phyloP scores from a whole-genome alignment of 1,140 invertebrate species.

The Cepaea nemoralis region DNA sequence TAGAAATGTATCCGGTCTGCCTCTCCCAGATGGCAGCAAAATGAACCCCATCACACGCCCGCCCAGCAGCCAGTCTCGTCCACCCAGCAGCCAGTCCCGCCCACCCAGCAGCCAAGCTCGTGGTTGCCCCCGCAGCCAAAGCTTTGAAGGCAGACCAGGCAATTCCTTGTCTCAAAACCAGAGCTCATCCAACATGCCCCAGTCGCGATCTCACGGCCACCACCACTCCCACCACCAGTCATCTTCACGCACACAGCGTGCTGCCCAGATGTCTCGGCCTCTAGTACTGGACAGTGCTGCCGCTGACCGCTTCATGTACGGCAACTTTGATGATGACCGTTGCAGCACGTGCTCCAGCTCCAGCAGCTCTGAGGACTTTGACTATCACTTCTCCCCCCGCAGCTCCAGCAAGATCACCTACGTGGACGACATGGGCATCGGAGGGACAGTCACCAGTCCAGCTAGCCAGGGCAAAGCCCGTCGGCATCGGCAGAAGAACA shows the following conservation, averaged over 20 bases:
- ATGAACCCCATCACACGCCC: constrained; percentile 68
- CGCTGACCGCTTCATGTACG: constrained; percentile 38
- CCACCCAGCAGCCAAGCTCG: constrained; percentile 15
- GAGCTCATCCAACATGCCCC: neutral
- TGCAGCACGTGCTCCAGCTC: constrained; percentile 69
- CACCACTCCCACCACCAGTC: neutral
- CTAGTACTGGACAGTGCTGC: constrained; percentile 18
- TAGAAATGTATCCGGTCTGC: constrained; percentile 47
- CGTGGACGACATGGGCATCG: constrained; percentile 67
- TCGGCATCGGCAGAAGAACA: constrained; percentile 58
- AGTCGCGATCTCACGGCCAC: constrained; percentile 1
- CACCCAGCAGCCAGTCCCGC: constrained; percentile 41
- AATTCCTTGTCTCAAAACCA: neutral
- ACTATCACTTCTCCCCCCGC: constrained; percentile 56
- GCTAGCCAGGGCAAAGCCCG: constrained; percentile 43
- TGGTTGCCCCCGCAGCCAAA: constrained; percentile 63
- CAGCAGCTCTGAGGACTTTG: constrained; percentile 64
- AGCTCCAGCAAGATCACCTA: constrained; percentile 60
- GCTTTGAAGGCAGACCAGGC: constrained; percentile 63
- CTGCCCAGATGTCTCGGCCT: constrained; percentile 3
- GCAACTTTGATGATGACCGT: constrained; percentile 54
- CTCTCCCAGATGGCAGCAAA: constrained; percentile 60
- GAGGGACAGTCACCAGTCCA: constrained; percentile 41
- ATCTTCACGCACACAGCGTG: neutral
- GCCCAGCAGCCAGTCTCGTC: constrained; percentile 42